phyloP scores from a whole-genome alignment of 2,888 invertebrate species.

The Ectropis crepuscularia region DNA sequence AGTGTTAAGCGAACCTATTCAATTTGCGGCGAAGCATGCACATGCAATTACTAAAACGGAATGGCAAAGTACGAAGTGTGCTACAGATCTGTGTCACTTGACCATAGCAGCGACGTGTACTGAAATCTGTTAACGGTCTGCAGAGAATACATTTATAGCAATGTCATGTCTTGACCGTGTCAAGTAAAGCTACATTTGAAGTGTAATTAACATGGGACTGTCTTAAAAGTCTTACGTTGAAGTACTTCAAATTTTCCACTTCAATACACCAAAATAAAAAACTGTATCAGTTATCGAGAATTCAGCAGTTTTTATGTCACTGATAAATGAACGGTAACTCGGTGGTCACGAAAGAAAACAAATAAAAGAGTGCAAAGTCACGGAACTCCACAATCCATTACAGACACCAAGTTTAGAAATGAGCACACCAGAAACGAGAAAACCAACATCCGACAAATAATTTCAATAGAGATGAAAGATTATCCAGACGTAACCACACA shows the following conservation, averaged over 20 bases:
- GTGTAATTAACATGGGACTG: background rate
- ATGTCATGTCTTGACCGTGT: slow-evolving; percentile 39
- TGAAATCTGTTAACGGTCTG: slow-evolving; percentile 44
- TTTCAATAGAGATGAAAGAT: background rate
- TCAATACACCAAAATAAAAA: background rate
- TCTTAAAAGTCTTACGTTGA: background rate
- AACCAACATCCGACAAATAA: slow-evolving; percentile 8
- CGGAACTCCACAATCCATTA: slow-evolving; percentile 27
- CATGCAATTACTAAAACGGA: slow-evolving; percentile 27
- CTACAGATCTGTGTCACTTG: slow-evolving; percentile 44
- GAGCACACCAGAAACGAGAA: slow-evolving; percentile 18
- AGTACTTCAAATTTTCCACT: background rate
- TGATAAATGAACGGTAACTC: slow-evolving; percentile 31
- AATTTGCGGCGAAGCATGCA: slow-evolving; percentile 33
- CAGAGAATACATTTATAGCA: slow-evolving; percentile 41
- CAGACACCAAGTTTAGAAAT: slow-evolving; percentile 18
- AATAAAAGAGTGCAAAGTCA: slow-evolving; percentile 29
- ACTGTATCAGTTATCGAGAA: slow-evolving; percentile 1
- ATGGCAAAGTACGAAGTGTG: slow-evolving; percentile 28
- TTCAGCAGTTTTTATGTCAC: slow-evolving; percentile 17
- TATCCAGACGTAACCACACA: background rate
- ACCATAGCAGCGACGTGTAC: slow-evolving; percentile 42
- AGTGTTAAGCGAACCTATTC: slow-evolving; percentile 21
- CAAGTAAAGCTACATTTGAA: slow-evolving; percentile 20
- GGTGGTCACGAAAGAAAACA: slow-evolving; percentile 30